Evolutionary conservation across 2,797 vertebrate species (phyloP), one percentile per base, ranked within the genome.

Genomic region (Leucoraja ocellata): DNA sequence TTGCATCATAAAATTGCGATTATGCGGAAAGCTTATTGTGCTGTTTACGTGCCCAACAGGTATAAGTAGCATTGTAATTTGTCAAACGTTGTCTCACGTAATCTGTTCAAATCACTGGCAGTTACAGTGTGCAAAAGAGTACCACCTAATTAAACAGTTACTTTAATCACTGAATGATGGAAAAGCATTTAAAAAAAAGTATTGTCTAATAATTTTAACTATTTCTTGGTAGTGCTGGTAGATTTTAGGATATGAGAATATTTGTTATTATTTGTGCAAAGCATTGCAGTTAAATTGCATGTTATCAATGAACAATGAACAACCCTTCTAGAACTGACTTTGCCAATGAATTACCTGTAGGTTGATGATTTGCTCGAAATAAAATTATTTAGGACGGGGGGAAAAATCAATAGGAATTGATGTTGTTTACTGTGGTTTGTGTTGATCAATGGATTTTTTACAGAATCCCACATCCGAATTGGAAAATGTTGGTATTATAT

Each of bases 41-140:
- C 76, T 95, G 94, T 92, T 94, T 97, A 96, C 97, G 97, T 97
- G 96, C 96, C 95, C 96, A 96, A 96, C 96, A 95, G 97, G 94
- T 96, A 97, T 97, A 96, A 97, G 96, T 98, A 98, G 96, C 94
- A 93, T 97, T 95, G 96, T 96, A 95, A 96, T 96, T 96, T 97
- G 96, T 97, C 96, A 98, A 97, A 97, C 93, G 96, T 97, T 96
- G 97, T 97, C 96, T 96, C 94, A 96, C 96, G 97, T 98, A 97
- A 95, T 96, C 94, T 97, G 96, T 96, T 77, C 96, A 96, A 97
- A 96, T 95, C 95, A 96, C 95, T 96, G 96, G 96, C 96, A 95
- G 95, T 95, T 96, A 95, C 96, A 95, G 93, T 96, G 96, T 97
- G 96, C 95, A 96, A 96, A 96, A 94, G 93, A 95, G 94, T 84